Evolutionary conservation across 2,797 vertebrate species (phyloP).

Genomic region (Aldrovandia affinis): DNA sequence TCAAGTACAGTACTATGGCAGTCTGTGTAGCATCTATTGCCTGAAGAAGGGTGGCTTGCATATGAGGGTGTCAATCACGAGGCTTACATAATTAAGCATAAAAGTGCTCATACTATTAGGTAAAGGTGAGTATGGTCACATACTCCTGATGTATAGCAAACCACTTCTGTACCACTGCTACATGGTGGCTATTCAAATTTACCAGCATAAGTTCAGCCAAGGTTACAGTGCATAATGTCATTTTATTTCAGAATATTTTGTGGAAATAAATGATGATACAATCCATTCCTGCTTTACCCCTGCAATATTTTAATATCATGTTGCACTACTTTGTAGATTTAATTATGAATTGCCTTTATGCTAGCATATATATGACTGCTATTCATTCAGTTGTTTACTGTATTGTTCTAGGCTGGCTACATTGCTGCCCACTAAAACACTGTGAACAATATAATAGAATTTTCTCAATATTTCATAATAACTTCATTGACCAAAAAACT

Average conservation of each 20-base stretch:
- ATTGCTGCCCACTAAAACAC: background rate
- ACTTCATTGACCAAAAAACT: too few relatives aligned
- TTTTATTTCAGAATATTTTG: background rate
- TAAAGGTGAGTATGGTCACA: too few relatives aligned
- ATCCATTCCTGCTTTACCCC: background rate
- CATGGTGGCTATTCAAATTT: background rate
- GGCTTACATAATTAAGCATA: background rate
- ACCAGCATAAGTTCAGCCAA: background rate
- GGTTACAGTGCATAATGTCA: background rate
- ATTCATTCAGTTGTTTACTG: background rate
- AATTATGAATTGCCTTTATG: background rate
- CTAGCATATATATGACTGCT: background rate
- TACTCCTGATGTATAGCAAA: background rate
- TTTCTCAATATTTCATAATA: too few relatives aligned
- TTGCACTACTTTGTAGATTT: background rate
- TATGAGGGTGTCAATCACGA: background rate
- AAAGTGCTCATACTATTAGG: background rate
- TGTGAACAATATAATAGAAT: too few relatives aligned
- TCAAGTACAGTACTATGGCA: background rate
- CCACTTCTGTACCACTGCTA: background rate
- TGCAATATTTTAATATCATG: too few relatives aligned
- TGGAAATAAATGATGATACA: background rate
- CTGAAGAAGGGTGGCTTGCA: background rate
- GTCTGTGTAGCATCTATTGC: background rate
- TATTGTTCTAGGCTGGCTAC: background rate